Conservation (phyloP, 2,797 vertebrate species). For the Pangasius larnaudii region DNA sequence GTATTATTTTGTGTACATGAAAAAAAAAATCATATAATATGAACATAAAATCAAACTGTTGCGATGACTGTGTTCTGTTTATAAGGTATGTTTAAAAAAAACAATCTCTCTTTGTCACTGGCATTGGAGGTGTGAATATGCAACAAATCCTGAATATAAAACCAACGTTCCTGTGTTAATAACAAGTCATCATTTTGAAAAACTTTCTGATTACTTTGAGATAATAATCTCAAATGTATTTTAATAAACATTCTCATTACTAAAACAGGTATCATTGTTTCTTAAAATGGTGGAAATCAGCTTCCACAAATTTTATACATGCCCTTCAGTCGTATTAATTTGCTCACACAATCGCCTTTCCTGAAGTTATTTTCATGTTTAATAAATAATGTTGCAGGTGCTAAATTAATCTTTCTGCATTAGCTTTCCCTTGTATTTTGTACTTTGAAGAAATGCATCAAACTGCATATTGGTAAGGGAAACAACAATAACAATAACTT, state of each 20-base stretch:
- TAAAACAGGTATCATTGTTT: not conserved
- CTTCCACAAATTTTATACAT: not conserved
- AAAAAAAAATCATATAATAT: not conserved
- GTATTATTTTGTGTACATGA: not conserved
- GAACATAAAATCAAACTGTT: not conserved
- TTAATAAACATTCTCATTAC: not conserved
- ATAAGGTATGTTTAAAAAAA: not conserved
- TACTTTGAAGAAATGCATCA: not conserved
- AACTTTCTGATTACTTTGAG: not conserved
- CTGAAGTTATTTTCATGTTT: not conserved
- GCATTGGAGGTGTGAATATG: not conserved
- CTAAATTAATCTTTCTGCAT: not conserved
- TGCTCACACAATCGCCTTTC: not conserved
- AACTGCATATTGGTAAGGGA: not conserved
- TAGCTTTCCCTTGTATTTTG: not conserved
- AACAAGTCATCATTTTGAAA: not conserved
- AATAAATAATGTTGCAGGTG: not conserved
- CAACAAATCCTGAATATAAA: not conserved
- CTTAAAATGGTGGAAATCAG: not conserved
- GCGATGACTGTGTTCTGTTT: not conserved
- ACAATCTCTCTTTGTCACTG: not conserved
- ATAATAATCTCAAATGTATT: not conserved
- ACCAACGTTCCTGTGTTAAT: not conserved
- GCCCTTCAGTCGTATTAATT: not conserved
- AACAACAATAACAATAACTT: not conserved